phyloP scores from a whole-genome alignment of 2,113 vertebrate species.

The Ptyas mucosa region DNA sequence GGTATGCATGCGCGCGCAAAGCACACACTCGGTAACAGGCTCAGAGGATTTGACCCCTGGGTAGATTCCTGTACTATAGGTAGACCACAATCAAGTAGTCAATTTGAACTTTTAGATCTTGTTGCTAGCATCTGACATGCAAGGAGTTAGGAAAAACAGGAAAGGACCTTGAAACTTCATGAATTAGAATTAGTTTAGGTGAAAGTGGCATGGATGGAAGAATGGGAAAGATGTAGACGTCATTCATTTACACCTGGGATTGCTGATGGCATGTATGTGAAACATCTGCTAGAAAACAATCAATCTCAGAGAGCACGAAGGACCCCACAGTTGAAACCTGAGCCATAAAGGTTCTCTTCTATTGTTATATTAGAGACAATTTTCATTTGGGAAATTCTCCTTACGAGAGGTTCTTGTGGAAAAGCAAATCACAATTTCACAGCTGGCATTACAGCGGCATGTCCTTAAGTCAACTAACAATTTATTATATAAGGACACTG shows the following conservation, averaged over 20 bases:
- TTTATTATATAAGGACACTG: slow-evolving; percentile 49
- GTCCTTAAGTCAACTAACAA: slow-evolving; percentile 29
- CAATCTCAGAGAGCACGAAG: neutral
- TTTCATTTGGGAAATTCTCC: neutral
- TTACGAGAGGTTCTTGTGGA: neutral
- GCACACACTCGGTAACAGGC: too few species aligned
- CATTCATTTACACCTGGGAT: neutral
- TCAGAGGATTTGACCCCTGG: too few species aligned
- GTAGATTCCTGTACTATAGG: neutral
- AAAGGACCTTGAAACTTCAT: neutral
- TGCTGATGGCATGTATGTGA: neutral
- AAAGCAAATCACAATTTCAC: neutral
- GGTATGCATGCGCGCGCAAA: too few species aligned
- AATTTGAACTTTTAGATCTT: neutral
- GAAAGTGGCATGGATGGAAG: neutral
- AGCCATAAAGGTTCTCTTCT: too few species aligned
- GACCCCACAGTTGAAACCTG: neutral
- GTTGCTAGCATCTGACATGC: neutral
- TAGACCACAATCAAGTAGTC: neutral
- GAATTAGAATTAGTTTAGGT: neutral
- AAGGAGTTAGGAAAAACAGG: neutral
- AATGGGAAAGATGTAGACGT: neutral
- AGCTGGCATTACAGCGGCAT: slow-evolving; percentile 16
- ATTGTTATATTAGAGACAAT: neutral
- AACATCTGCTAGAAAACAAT: neutral